phyloP scores from a whole-genome alignment of 1,140 invertebrate genomes.

The Zophobas atratus region DNA sequence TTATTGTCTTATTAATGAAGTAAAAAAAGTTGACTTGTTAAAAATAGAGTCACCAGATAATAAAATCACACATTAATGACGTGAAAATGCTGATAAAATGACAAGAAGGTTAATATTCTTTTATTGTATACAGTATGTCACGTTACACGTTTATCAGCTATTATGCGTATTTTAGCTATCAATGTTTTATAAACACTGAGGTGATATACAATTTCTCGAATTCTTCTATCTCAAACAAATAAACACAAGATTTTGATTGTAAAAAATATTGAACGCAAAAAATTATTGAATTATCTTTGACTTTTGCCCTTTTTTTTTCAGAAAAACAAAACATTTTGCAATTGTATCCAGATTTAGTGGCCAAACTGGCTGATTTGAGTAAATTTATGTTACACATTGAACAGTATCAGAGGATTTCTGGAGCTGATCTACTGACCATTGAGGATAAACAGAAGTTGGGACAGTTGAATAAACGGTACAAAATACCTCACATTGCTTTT shows the following conservation, averaged over 20 bases:
- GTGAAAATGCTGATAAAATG: too few species aligned
- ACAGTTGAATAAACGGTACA: slow-evolving; percentile 71
- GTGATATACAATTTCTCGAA: not conserved
- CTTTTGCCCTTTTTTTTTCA: slow-evolving; percentile 64
- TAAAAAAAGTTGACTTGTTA: too few species aligned
- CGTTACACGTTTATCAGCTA: not conserved
- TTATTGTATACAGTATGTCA: slow-evolving; percentile 9
- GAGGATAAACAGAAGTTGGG: slow-evolving; percentile 72
- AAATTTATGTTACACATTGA: slow-evolving; percentile 74
- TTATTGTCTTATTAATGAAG: too few species aligned
- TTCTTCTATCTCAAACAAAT: not conserved
- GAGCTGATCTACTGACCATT: slow-evolving; percentile 70
- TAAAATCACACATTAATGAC: too few species aligned
- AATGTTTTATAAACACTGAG: not conserved
- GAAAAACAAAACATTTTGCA: slow-evolving; percentile 73
- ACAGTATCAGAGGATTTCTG: slow-evolving; percentile 74
- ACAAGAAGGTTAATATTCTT: not conserved
- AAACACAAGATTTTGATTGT: not conserved
- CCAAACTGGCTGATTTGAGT: slow-evolving; percentile 71
- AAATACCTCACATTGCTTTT: too few species aligned
- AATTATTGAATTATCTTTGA: not conserved
- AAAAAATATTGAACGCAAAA: slow-evolving; percentile 34
- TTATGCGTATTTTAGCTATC: slow-evolving; percentile 3
- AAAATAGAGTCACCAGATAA: too few species aligned
- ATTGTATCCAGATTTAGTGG: slow-evolving; percentile 78